phyloP scores from a whole-genome alignment of 2,113 vertebrate genomes.

The Cacatua alba region DNA sequence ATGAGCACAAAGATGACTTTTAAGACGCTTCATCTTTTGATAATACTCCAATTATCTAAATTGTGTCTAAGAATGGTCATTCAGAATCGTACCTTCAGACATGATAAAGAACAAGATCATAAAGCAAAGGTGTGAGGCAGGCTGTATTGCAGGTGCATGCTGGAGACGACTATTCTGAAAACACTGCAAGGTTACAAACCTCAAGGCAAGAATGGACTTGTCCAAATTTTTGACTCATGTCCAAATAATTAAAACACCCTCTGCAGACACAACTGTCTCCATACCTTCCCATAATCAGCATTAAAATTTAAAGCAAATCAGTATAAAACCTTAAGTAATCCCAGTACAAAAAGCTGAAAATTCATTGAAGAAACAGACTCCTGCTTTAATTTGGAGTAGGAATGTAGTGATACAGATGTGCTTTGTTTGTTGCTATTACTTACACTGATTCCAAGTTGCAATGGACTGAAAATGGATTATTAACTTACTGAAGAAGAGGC shows the following conservation, averaged over 20 bases:
- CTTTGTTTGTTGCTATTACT: not conserved
- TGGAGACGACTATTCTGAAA: not conserved
- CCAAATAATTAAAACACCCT: not conserved
- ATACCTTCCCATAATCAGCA: not conserved
- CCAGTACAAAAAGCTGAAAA: not conserved
- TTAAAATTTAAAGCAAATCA: not conserved
- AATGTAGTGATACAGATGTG: not conserved
- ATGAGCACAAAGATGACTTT: not conserved
- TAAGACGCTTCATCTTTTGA: not conserved
- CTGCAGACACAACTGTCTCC: not conserved
- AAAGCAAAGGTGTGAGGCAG: not conserved
- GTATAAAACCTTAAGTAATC: not conserved
- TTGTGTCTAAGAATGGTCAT: accelerated
- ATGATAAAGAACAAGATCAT: too few species aligned
- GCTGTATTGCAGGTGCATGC: not conserved
- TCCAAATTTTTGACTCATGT: not conserved
- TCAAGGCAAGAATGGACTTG: not conserved
- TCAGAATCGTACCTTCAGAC: not conserved
- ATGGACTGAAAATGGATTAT: not conserved
- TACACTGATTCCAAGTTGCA: not conserved
- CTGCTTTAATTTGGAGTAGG: not conserved
- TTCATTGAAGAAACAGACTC: not conserved
- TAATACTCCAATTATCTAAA: not conserved
- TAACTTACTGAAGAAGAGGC: not conserved
- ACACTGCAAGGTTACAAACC: not conserved